These are phyloP conservation scores for Brachypalpus laphriformis DNA, from an alignment of 2,888 invertebrate genomes.

Conservation along the genomic window DNA sequence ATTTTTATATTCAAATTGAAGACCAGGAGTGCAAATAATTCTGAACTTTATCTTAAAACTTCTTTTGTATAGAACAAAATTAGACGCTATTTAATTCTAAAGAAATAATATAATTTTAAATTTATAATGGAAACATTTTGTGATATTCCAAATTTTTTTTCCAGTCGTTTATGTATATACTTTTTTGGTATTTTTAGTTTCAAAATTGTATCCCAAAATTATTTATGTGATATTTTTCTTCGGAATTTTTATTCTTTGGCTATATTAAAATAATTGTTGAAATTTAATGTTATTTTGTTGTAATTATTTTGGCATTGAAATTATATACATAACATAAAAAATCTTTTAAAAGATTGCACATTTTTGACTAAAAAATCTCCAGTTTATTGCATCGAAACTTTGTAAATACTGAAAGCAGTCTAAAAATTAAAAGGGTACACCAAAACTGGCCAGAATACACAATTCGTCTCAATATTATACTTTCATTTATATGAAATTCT, in stretches of 20 bases:
- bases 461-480: constrained; percentile 33
- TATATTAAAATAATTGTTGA: constrained; percentile 74
- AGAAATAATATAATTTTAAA: constrained; percentile 11
- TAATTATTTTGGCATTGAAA: constrained; percentile 76
- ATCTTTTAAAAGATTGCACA: constrained; percentile 75
- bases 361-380: constrained; percentile 60
- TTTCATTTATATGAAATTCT: constrained; percentile 45
- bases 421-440: constrained; percentile 46
- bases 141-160: constrained; percentile 81
- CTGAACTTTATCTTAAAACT: neutral
- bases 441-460: constrained; percentile 64
- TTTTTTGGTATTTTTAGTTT: constrained; percentile 76
- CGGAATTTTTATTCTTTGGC: constrained; percentile 74
- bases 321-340: constrained; percentile 42
- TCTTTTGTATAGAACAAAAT: neutral
- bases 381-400: constrained; percentile 29
- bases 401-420: constrained; percentile 63
- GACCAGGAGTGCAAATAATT: too few relatives aligned
- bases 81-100: constrained; percentile 24
- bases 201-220: constrained; percentile 75
- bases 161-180: constrained; percentile 41
- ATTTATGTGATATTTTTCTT: constrained; percentile 80
- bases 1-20: neutral
- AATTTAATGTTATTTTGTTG: constrained; percentile 64
- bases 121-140: constrained; percentile 78